Evolutionary conservation across 2,797 vertebrate species (phyloP).

Genomic region (Smutsia gigantea): DNA sequence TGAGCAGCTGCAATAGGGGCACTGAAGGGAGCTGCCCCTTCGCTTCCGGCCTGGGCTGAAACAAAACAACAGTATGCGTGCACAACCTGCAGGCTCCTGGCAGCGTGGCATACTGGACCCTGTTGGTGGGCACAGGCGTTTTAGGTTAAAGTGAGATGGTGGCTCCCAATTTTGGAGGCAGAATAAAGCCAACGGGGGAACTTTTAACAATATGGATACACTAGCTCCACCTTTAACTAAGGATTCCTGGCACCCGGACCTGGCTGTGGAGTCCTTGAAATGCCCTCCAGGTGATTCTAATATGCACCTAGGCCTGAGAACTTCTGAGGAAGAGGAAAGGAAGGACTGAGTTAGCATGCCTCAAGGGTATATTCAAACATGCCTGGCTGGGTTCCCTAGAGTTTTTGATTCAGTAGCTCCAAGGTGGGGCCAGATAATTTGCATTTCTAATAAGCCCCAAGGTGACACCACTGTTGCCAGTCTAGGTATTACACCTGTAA

Average conservation of each 20-base stretch:
- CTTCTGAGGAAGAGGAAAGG: background rate
- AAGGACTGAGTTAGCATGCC: too few relatives aligned
- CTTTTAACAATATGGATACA: too few relatives aligned
- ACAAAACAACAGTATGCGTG: background rate
- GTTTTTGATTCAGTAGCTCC: background rate
- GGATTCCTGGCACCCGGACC: background rate
- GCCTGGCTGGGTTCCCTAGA: background rate
- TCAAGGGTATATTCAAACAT: too few relatives aligned
- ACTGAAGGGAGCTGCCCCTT: background rate
- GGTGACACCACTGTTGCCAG: background rate
- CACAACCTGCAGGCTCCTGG: background rate
- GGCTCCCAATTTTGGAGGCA: background rate
- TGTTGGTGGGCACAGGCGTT: background rate
- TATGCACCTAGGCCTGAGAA: too few relatives aligned
- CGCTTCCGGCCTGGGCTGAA: background rate
- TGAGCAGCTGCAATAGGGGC: too few relatives aligned
- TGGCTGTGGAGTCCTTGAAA: background rate
- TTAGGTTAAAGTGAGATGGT: background rate
- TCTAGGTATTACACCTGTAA: background rate
- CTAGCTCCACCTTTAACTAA: background rate
- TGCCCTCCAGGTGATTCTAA: background rate
- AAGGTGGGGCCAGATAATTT: background rate
- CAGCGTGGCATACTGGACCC: background rate
- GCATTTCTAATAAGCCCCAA: background rate
- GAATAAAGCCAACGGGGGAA: background rate